Percentiles rank a stretch among this genome's conserved stretches.
Evolutionary conservation across 2,797 vertebrate genomes (phyloP).

Genomic region (Lindbergichthys nudifrons): DNA sequence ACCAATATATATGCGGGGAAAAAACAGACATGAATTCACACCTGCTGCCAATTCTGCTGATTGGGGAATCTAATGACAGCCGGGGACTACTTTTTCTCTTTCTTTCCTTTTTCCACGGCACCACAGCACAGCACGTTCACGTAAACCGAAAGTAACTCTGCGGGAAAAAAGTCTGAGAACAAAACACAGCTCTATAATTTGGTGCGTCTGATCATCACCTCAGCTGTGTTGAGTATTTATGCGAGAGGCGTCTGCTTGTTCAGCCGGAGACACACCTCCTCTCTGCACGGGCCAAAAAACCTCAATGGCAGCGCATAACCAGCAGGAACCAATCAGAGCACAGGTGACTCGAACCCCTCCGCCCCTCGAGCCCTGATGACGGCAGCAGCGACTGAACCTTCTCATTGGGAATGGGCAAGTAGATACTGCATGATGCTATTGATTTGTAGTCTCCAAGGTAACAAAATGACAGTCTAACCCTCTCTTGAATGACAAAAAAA

Average conservation of each 20-base stretch:
- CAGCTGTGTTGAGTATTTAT: slow-evolving; percentile 68
- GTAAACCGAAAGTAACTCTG: slow-evolving; percentile 41
- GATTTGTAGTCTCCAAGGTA: slow-evolving; percentile 79
- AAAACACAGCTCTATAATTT: slow-evolving; percentile 15
- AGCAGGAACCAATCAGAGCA: slow-evolving; percentile 73
- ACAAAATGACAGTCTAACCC: slow-evolving; percentile 62
- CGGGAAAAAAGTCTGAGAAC: not conserved
- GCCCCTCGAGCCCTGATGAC: slow-evolving; percentile 62
- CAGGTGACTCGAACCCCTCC: slow-evolving; percentile 30
- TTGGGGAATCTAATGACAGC: slow-evolving; percentile 32
- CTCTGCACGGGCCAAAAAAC: slow-evolving; percentile 50
- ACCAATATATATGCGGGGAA: slow-evolving; percentile 79
- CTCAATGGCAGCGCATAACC: slow-evolving; percentile 77
- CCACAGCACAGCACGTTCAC: not conserved
- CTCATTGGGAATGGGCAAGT: slow-evolving; percentile 63
- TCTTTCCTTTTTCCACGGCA: not conserved
- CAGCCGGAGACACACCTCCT: slow-evolving; percentile 68
- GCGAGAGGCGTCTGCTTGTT: slow-evolving; percentile 70
- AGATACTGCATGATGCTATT: slow-evolving; percentile 69
- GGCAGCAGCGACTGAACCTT: slow-evolving; percentile 54
- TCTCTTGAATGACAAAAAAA: slow-evolving; percentile 61
- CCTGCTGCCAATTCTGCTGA: slow-evolving; percentile 69
- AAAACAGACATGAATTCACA: slow-evolving; percentile 86
- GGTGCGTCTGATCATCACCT: slow-evolving; percentile 45
- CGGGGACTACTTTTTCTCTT: slow-evolving; percentile 4